A percentile compares a stretch with the other conserved stretches of the same genome.
phyloP scores from a whole-genome alignment of 2,113 vertebrate genomes.

The Pionites leucogaster region DNA sequence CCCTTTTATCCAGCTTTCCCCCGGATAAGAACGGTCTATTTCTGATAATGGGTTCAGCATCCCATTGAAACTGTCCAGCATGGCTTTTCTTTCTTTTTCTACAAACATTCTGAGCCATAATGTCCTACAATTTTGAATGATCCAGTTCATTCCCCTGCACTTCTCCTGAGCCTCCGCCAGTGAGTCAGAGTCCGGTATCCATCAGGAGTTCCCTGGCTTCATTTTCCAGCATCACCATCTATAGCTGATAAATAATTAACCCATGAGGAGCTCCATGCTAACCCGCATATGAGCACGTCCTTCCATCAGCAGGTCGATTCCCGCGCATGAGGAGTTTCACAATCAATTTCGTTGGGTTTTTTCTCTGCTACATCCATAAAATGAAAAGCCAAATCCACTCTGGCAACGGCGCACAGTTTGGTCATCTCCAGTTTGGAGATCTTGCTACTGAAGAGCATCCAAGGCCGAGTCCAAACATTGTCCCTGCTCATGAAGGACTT shows the following conservation, averaged over 20 bases:
- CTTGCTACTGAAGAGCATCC: background rate
- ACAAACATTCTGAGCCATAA: background rate
- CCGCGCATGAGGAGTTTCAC: background rate
- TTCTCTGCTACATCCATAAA: background rate
- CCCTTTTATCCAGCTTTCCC: background rate
- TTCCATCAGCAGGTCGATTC: background rate
- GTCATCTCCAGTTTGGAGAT: background rate
- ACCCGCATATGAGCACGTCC: background rate
- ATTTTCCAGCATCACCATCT: background rate
- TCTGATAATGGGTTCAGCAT: background rate
- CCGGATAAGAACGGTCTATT: background rate
- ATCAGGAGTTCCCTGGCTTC: background rate
- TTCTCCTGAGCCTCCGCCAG: background rate
- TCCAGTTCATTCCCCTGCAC: fast-evolving
- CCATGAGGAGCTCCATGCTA: background rate
- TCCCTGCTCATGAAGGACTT: background rate
- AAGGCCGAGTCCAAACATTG: background rate
- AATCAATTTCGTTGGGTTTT: background rate
- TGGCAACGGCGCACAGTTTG: fast-evolving
- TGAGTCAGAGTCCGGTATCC: background rate
- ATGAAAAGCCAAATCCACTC: background rate
- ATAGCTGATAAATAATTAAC: background rate
- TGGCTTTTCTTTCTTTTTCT: background rate
- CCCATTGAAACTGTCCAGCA: fast-evolving
- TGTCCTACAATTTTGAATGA: background rate